Evolutionary conservation across 2,113 vertebrate species (phyloP).

Genomic region (Phodopus roborovskii): DNA sequence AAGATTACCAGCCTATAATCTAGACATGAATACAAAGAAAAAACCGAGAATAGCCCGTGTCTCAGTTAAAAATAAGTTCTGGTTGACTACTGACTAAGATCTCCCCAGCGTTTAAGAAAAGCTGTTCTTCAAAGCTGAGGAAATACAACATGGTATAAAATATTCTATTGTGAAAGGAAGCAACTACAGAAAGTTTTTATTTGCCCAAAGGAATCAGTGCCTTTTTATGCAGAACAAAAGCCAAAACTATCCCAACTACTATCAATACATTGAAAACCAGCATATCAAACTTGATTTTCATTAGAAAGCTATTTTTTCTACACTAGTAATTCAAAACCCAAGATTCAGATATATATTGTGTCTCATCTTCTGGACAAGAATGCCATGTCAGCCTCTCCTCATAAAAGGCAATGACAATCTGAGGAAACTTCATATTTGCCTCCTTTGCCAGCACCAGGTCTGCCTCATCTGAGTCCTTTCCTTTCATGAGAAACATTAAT

Average conservation of each 20-base stretch:
- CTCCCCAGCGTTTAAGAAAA: constrained; percentile 82
- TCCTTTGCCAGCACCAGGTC: constrained; percentile 97
- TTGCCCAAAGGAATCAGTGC: constrained; percentile 77
- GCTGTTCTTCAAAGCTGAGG: constrained; percentile 63
- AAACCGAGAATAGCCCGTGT: background rate
- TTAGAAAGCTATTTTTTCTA: constrained; percentile 82
- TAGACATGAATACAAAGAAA: background rate
- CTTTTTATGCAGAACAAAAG: constrained; percentile 82
- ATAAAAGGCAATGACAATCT: constrained; percentile 98
- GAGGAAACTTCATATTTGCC: constrained; percentile 97
- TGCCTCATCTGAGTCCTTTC: constrained; percentile 95
- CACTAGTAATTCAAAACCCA: constrained; percentile 84
- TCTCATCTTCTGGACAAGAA: constrained; percentile 98
- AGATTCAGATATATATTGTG: constrained; percentile 86
- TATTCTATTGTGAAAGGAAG: constrained; percentile 82
- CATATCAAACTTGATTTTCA: background rate
- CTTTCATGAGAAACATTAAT: no score
- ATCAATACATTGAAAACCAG: constrained; percentile 83
- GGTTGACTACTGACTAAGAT: constrained; percentile 79
- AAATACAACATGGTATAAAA: constrained; percentile 84
- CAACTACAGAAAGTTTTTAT: constrained; percentile 48
- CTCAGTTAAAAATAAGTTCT: constrained; percentile 81
- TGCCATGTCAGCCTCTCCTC: constrained; percentile 99
- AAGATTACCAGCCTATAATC: no score
- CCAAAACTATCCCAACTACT: background rate